phyloP scores from a whole-genome alignment of 2,888 invertebrate genomes.

The Drosophila pseudotalamancana region DNA sequence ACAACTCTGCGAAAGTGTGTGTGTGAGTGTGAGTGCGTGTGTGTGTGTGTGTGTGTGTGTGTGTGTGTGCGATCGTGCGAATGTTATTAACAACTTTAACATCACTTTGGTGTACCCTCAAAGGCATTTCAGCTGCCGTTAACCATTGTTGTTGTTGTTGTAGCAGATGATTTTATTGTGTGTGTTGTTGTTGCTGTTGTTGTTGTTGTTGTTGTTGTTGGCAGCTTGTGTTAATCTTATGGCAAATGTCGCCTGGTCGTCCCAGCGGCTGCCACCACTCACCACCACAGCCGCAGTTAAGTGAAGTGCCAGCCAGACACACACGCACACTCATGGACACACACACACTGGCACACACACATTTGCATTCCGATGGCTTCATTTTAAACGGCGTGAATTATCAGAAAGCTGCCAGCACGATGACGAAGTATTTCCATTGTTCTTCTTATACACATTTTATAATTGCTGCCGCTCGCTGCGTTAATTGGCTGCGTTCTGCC shows the following conservation, averaged over 20 bases:
- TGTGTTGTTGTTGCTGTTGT: constrained; percentile 1
- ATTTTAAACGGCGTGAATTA: constrained; percentile 36
- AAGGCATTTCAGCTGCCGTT: constrained; percentile 43
- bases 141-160: constrained; percentile 4
- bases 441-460: constrained; percentile 47
- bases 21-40: constrained; percentile 11
- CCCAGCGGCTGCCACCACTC: constrained; percentile 9
- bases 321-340: constrained; percentile 11
- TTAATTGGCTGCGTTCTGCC: constrained; percentile 29
- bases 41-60: constrained; percentile 7
- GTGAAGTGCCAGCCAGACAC: constrained; percentile 21
- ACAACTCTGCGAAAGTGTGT: background rate
- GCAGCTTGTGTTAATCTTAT: constrained; percentile 49
- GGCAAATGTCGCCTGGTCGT: constrained; percentile 24
- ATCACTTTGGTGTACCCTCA: constrained; percentile 72
- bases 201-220: constrained; percentile 7
- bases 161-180: constrained; percentile 2
- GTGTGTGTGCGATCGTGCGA: constrained; percentile 15
- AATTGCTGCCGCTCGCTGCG: constrained; percentile 29
- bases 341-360: constrained; percentile 2
- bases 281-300: constrained; percentile 15
- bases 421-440: constrained; percentile 35
- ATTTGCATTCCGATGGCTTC: constrained; percentile 36
- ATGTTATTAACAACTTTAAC: constrained; percentile 73
- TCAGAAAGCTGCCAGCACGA: constrained; percentile 6